Conservation (phyloP, 2,797 vertebrate species). For the Hypotaenidia okinawae region DNA sequence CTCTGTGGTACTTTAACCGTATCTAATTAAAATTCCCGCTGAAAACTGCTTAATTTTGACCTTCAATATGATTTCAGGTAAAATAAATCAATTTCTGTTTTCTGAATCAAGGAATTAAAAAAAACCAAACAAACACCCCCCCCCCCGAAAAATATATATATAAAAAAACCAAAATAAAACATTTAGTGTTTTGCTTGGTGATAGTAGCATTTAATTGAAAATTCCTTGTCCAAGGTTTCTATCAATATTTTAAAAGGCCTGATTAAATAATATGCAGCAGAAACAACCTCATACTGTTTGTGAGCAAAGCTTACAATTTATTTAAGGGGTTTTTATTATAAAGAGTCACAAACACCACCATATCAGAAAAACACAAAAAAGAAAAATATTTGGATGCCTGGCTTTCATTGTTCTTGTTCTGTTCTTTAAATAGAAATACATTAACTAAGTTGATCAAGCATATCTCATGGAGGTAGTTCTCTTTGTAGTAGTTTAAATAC, state of each 20-base stretch:
- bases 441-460: not conserved
- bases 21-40: constrained; percentile 51
- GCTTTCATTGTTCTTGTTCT: not conserved
- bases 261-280: not conserved
- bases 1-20: constrained; percentile 48
- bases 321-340: not conserved
- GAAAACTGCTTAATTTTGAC: constrained; percentile 47
- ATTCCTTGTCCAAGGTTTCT: not conserved
- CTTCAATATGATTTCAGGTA: not conserved
- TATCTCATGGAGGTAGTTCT: not conserved
- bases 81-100: constrained; percentile 35
- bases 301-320: not conserved
- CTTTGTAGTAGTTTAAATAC: not conserved
- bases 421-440: not conserved
- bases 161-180: too few relatives aligned
- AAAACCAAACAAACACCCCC: not conserved
- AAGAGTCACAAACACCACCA: not conserved
- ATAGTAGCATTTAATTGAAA: not conserved
- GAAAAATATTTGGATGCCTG: not conserved
- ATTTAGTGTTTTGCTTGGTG: not conserved
- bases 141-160: too few relatives aligned
- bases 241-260: not conserved
- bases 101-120: not conserved
- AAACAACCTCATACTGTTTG: not conserved
- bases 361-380: not conserved